phyloP scores from a whole-genome alignment of 1,140 invertebrate species.

The Stegodyphus dumicola region DNA sequence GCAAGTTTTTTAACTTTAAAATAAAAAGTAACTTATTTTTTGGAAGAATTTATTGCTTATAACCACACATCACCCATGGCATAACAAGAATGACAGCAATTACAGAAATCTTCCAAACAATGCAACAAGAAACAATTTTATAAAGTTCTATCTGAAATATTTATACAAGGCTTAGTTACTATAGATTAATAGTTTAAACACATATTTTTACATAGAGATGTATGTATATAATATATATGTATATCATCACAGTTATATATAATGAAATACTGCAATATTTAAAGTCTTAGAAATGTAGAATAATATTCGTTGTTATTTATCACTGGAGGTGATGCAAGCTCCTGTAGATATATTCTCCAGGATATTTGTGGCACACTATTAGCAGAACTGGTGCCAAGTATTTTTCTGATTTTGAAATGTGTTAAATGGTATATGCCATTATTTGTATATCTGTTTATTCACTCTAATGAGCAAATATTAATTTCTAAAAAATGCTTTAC shows the following conservation, averaged over 20 bases:
- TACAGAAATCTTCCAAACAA: conserved; percentile 41
- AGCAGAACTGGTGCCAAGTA: conserved; percentile 55
- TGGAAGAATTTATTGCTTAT: conserved; percentile 59
- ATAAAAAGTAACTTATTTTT: conserved; percentile 10
- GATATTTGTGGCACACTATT: conserved; percentile 43
- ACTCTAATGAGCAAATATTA: too few relatives aligned
- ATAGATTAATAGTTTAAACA: conserved; percentile 38
- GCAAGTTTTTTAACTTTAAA: background rate
- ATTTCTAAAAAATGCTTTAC: too few relatives aligned
- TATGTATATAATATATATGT: background rate
- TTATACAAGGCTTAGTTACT: conserved; percentile 24
- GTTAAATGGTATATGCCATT: too few relatives aligned
- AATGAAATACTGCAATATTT: conserved; percentile 44
- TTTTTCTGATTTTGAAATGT: background rate
- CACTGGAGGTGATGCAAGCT: conserved; percentile 43
- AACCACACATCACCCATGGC: conserved; percentile 23
- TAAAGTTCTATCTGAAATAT: conserved; percentile 32
- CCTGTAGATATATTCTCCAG: conserved; percentile 24
- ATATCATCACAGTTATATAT: conserved; percentile 54
- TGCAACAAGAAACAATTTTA: conserved; percentile 53
- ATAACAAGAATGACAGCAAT: conserved; percentile 43
- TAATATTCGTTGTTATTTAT: conserved; percentile 60
- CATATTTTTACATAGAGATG: conserved; percentile 36
- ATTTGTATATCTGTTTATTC: too few relatives aligned
- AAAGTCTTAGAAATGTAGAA: conserved; percentile 39